Conservation (phyloP, 2,888 invertebrate species). For the Petrolisthes manimaculis region DNA sequence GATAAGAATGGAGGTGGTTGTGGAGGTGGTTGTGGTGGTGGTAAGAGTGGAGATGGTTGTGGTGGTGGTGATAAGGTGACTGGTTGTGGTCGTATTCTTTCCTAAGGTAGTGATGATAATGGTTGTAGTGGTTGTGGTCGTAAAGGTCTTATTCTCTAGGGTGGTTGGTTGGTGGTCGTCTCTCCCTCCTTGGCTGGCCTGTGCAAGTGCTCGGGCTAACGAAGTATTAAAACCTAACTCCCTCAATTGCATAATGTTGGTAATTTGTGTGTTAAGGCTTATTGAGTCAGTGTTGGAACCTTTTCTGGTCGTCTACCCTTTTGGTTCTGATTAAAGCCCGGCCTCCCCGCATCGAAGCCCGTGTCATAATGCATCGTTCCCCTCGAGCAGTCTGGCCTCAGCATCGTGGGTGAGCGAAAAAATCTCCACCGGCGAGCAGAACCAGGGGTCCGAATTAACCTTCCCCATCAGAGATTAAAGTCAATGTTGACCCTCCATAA, state of each 20-base stretch:
- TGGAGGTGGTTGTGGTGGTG: neutral
- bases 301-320: slow-evolving; percentile 61
- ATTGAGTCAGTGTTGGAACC: slow-evolving; percentile 61
- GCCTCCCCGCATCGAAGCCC: slow-evolving; percentile 11
- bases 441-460: slow-evolving; percentile 49
- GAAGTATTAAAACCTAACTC: slow-evolving; percentile 43
- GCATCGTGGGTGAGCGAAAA: slow-evolving; percentile 34
- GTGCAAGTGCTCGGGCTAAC: slow-evolving; percentile 15
- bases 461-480: slow-evolving; percentile 50
- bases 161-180: neutral
- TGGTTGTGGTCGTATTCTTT: neutral
- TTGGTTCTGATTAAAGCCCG: slow-evolving; percentile 55
- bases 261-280: slow-evolving; percentile 62
- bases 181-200: no score
- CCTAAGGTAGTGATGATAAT: no score
- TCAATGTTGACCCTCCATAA: slow-evolving; percentile 59
- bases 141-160: no score
- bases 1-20: neutral
- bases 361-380: slow-evolving; percentile 45
- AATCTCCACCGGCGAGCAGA: slow-evolving; percentile 21
- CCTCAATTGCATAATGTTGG: slow-evolving; percentile 62
- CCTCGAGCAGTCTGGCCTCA: neutral
- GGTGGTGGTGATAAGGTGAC: neutral
- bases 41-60: neutral
- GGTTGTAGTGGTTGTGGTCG: neutral